phyloP scores from a whole-genome alignment of 1,140 invertebrate species.

The Goniozus legneri region DNA sequence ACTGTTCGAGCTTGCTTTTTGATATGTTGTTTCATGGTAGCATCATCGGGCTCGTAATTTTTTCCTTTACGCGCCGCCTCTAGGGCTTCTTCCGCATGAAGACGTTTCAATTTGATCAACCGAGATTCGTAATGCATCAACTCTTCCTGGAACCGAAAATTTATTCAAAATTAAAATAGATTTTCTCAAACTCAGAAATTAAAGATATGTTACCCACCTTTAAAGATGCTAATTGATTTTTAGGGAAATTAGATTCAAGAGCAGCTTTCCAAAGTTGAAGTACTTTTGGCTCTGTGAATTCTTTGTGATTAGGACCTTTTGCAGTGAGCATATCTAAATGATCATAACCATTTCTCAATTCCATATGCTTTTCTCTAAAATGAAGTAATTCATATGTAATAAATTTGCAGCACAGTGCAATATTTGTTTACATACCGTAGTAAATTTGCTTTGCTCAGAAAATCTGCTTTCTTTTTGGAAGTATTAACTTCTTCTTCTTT shows the following conservation, averaged over 20 bases:
- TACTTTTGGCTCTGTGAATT: conserved; percentile 87
- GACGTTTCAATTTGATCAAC: conserved; percentile 75
- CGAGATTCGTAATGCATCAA: conserved; percentile 84
- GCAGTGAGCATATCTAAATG: conserved; percentile 70
- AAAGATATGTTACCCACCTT: conserved; percentile 56
- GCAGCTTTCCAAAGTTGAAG: conserved; percentile 84
- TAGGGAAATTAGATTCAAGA: conserved; percentile 72
- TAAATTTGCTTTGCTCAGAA: conserved; percentile 63
- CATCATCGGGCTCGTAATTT: conserved; percentile 30
- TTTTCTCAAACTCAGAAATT: conserved; percentile 5
- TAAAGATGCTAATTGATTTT: conserved; percentile 78
- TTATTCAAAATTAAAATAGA: conserved; percentile 2
- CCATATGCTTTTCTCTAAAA: conserved; percentile 70
- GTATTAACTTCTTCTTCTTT: conserved; percentile 62
- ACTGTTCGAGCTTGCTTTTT: conserved; percentile 80
- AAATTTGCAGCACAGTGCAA: conserved; percentile 9
- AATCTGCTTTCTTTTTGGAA: conserved; percentile 59
- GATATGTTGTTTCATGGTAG: conserved; percentile 63
- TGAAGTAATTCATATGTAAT: conserved; percentile 3
- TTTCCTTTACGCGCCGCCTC: conserved; percentile 39
- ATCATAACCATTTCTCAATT: conserved; percentile 78
- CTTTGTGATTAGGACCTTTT: conserved; percentile 71
- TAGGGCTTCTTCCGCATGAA: conserved; percentile 69
- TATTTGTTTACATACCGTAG: conserved; percentile 47
- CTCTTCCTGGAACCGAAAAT: conserved; percentile 62